Base-by-base conservation (phyloP, 2,113 vertebrate species). In the Erpornis zantholeuca region DNA sequence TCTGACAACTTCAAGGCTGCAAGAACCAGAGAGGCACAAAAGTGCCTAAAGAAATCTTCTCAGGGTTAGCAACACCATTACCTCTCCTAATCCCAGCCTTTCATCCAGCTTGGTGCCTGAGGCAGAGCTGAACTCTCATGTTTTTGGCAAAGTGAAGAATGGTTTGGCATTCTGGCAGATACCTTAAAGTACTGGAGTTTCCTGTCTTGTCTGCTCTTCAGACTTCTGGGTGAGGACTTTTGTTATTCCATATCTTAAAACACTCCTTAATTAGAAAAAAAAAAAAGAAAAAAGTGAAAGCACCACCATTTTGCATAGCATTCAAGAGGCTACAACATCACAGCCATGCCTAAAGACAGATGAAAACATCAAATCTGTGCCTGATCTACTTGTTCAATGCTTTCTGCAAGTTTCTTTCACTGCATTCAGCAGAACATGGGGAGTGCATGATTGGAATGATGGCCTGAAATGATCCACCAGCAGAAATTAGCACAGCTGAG, bases 401-500 rank as follows among this genome's bases (percentile, higher is more conserved):
- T 50, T 80, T 6, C 35, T 4, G 5, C 44, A 11, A 23, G 63
- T 53, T 78, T 54, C 22, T 60, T 36, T 42, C 80, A 36, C 38
- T 95, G 60, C 35, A 5, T 65, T 86, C 40, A 90, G 50, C 45
- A 53, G 42, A 69, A 61, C 15, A 2, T 17, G 36, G 66, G 53
- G 36, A 66, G 49, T 6, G 20, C 31, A 36, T 56, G 45, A 31
- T 31, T 77, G 89, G 54, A 81, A n/a, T 61, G 71, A 70, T 49
- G 36, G 78, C 59, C 76, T 38, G 38, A 69, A 80, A 53, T 36
- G 36, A 80, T 82, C 57, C 83, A 82, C n/a, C 59, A 88, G 86
- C 76, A 65, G 45, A 83, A 96, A 92, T 92, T 75, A 92, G 50
- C 47, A 36, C 86, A 85, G 61, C 59, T 60, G 38, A 92, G 17